A percentile compares a stretch with the other conserved stretches of the same genome.
Conservation (phyloP, 1,140 invertebrate species). For the Hirudo medicinalis region DNA sequence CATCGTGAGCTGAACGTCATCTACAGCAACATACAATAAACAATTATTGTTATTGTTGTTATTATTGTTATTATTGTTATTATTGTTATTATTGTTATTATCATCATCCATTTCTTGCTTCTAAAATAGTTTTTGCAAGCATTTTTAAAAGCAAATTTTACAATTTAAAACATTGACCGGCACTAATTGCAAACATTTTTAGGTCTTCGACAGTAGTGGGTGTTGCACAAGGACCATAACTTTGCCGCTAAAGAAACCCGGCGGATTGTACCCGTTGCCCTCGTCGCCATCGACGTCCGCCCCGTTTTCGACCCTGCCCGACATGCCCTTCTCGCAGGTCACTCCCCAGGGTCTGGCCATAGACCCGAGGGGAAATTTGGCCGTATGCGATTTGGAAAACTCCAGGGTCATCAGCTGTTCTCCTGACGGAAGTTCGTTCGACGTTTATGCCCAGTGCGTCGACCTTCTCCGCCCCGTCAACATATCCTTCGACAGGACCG, state of each 20-base stretch:
- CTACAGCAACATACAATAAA: too few species aligned
- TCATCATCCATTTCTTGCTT: too few species aligned
- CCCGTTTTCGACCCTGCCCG: too few species aligned
- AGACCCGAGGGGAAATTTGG: slow-evolving; percentile 15
- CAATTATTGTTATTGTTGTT: too few species aligned
- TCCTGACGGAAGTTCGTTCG: slow-evolving; percentile 8
- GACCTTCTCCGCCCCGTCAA: slow-evolving; percentile 14
- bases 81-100: too few species aligned
- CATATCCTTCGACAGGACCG: not conserved
- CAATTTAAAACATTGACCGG: too few species aligned
- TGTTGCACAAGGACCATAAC: slow-evolving; percentile 11
- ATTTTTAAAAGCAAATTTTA: too few species aligned
- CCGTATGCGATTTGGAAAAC: slow-evolving; percentile 19
- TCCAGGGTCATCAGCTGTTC: slow-evolving; percentile 14
- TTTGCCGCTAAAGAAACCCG: not conserved
- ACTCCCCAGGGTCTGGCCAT: slow-evolving; percentile 17
- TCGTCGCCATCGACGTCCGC: too few species aligned
- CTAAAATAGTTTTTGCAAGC: too few species aligned
- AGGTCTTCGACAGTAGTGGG: slow-evolving; percentile 20
- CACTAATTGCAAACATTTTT: not conserved
- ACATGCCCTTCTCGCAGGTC: slow-evolving; percentile 6
- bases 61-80: too few species aligned
- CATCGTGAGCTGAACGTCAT: too few species aligned
- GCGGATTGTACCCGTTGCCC: not conserved
- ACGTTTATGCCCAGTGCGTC: slow-evolving; percentile 11